Evolutionary conservation across 1,140 invertebrate genomes (phyloP).

Genomic region (Mya arenaria): DNA sequence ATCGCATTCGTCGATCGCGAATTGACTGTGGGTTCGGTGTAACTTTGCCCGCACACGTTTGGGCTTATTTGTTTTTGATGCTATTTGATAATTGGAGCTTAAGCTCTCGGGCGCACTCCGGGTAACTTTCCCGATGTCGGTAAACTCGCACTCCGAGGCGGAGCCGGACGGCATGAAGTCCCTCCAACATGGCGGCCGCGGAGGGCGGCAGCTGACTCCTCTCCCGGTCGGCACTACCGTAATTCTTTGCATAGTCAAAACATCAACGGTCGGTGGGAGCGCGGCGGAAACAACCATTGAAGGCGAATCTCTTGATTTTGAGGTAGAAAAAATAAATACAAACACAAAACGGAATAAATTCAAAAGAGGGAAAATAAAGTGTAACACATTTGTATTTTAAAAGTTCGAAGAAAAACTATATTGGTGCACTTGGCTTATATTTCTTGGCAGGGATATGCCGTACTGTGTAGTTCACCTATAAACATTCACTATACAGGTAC

Average conservation of each 20-base stretch:
- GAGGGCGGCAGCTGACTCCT: conserved; percentile 55
- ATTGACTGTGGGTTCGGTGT: conserved; percentile 76
- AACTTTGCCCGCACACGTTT: conserved; percentile 72
- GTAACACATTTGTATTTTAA: too few relatives aligned
- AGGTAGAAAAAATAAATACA: too few relatives aligned
- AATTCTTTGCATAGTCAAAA: conserved; percentile 58
- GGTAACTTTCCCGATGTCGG: conserved; percentile 51
- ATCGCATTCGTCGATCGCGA: conserved; percentile 71
- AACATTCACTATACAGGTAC: too few relatives aligned
- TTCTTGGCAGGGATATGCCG: too few relatives aligned
- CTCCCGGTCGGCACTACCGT: conserved; percentile 44
- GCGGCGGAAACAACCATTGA: conserved; percentile 29
- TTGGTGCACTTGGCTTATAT: too few relatives aligned
- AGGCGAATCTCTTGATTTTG: conserved; percentile 11
- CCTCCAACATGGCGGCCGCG: conserved; percentile 67
- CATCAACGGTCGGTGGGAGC: not conserved
- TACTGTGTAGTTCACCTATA: too few relatives aligned
- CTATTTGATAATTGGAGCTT: conserved; percentile 30
- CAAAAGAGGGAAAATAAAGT: too few relatives aligned
- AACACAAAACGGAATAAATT: too few relatives aligned
- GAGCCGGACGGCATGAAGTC: conserved; percentile 49
- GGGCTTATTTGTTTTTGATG: conserved; percentile 57
- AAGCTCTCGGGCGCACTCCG: conserved; percentile 43
- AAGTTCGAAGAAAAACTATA: too few relatives aligned
- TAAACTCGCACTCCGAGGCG: conserved; percentile 43